Conservation (phyloP, 2,888 invertebrate species). For the Hypercompe scribonia region DNA sequence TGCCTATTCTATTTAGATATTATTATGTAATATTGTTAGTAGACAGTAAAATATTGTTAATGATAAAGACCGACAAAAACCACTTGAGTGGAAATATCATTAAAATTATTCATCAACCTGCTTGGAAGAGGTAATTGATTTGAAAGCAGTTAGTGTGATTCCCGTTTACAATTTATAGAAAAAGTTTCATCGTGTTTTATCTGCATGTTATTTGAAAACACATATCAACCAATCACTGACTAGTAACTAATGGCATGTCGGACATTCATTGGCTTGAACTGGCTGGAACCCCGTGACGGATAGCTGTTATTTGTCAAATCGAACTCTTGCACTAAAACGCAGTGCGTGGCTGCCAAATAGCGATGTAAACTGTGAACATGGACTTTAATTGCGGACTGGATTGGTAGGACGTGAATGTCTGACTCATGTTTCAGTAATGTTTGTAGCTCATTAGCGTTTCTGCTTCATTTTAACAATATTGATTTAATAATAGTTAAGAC, state of each 20-base stretch:
- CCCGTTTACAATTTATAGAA: constrained; percentile 11
- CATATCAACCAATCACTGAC: constrained; percentile 42
- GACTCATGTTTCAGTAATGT: neutral
- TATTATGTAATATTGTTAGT: no score
- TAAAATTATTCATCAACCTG: neutral
- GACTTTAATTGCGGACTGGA: constrained; percentile 19
- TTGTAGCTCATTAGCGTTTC: neutral
- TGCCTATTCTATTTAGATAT: neutral
- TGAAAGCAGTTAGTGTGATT: constrained; percentile 9
- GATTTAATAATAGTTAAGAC: neutral
- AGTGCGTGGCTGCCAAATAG: constrained; percentile 39
- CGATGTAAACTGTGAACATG: constrained; percentile 40
- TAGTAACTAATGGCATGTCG: constrained; percentile 46
- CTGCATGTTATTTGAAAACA: constrained; percentile 17
- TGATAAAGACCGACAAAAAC: neutral
- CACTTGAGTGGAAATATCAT: neutral
- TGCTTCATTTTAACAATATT: neutral
- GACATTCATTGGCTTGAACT: constrained; percentile 66
- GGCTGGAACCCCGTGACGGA: constrained; percentile 66
- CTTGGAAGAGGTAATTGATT: constrained; percentile 1
- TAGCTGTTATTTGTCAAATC: constrained; percentile 70
- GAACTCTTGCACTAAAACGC: constrained; percentile 54
- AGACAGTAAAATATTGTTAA: neutral
- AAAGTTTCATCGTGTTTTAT: constrained; percentile 20
- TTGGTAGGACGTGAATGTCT: neutral